Percentiles rank a stretch among this genome's conserved stretches.
Evolutionary conservation across 2,888 invertebrate genomes (phyloP).

Genomic region (Philaethria dido): DNA sequence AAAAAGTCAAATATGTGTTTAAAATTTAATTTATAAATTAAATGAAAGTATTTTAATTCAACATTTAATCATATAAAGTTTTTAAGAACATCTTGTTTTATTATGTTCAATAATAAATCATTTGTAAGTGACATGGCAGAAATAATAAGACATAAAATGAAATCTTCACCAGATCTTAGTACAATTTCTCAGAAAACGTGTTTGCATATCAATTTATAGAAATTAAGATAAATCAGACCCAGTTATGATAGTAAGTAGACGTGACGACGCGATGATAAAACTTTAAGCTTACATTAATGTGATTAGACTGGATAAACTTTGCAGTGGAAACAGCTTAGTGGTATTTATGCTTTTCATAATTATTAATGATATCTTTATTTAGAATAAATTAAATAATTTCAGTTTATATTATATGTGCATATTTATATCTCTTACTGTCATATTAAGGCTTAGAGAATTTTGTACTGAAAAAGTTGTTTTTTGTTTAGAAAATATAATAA

Average conservation of each 20-base stretch:
- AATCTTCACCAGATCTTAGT: conserved; percentile 4
- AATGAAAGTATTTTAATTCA: no score
- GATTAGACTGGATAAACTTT: conserved; percentile 15
- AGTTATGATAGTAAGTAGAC: conserved; percentile 28
- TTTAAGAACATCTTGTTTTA: background rate
- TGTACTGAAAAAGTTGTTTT: no score
- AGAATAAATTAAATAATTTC: background rate
- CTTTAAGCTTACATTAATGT: conserved; percentile 20
- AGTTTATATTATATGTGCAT: background rate
- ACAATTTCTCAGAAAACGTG: conserved; percentile 1
- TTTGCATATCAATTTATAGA: conserved; percentile 25
- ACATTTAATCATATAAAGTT: no score
- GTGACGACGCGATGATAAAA: conserved; percentile 23
- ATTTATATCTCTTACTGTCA: background rate
- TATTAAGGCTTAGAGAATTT: background rate
- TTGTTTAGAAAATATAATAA: background rate
- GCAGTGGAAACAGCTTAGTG: background rate
- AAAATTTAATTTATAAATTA: background rate
- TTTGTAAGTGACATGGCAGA: background rate
- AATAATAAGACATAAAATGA: conserved; percentile 5
- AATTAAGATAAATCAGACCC: conserved; percentile 27
- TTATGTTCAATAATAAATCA: background rate
- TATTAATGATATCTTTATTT: background rate
- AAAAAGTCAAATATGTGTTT: no score
- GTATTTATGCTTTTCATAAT: background rate